Evolutionary conservation across 2,797 vertebrate genomes (phyloP), one percentile per base, ranked within the genome.

Genomic region (Scolopax bukidnonensis): DNA sequence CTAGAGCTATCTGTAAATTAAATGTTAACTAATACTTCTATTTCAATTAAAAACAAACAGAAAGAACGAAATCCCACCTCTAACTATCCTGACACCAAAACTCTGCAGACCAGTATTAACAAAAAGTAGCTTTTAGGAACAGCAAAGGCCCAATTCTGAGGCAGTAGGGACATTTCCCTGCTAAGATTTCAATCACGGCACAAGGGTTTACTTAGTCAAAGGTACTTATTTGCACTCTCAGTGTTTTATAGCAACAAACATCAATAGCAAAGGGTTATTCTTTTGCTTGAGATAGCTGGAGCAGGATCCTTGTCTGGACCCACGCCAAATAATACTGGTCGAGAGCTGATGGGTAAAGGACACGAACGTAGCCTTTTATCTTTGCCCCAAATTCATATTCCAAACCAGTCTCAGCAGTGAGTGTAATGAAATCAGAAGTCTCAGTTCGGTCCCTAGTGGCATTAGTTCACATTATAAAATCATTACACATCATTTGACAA

Each of bases 391-490:
- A 97, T 98, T 97, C 97, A 77, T 97, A 98, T 98, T 96, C 98
- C 96, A 90, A 95, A 95, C 89, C 96, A 95, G 96, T 74, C 93
- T 96, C 95, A 40, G 83, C 85, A 96, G 64, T 94, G 96, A 97
- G 95, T 97, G 97, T 98, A 98, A 98, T 97, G 97, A 97, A 98
- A 97, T 97, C 97, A 96, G 96, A 96, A 97, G 97, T 97, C 97
- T 97, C 97, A 87, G 61, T 80, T 85, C 85, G 24, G 97, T 97
- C 97, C 97, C 97, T 84, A 84, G 97, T 97, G 97, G 97, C 97
- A 97, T 98, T 97, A 97, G 97, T 97, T 97, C 97, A 96, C 97
- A 97, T 98, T 98, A 98, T 97, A 97, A 96, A 97, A 97, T 98
- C 98, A 97, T 98, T 98, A 98, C 95, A 97, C 97, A 97, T 98